Conservation (phyloP, 2,113 vertebrate genomes). For the Paedocypris sp. region DNA sequence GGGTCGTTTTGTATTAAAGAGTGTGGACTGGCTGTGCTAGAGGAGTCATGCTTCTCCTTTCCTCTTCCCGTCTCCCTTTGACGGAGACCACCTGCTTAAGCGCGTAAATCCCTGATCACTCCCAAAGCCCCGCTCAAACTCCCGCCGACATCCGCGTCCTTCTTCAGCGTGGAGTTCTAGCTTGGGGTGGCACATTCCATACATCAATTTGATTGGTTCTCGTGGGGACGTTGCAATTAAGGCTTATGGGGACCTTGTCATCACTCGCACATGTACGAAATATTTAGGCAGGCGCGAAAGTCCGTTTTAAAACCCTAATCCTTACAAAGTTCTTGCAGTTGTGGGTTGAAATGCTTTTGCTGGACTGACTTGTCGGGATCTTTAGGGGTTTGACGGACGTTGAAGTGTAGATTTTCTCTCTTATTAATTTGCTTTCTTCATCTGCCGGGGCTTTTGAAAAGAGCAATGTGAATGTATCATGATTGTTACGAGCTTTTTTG, state of each 20-base stretch:
- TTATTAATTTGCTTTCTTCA: neutral
- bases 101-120: constrained; percentile 22
- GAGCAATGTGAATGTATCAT: too few relatives aligned
- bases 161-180: constrained; percentile 7
- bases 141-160: constrained; percentile 12
- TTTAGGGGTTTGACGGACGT: too few relatives aligned
- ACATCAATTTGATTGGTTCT: neutral
- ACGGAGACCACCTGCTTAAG: constrained; percentile 30
- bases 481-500: too few relatives aligned
- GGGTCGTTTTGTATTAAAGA: constrained; percentile 15
- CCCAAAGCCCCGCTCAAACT: constrained; percentile 13
- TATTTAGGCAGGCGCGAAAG: too few relatives aligned
- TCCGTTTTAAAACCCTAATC: too few relatives aligned
- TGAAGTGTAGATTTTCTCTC: too few relatives aligned
- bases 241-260: neutral
- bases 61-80: constrained; percentile 12
- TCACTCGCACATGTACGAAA: neutral
- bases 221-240: neutral
- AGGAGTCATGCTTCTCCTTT: constrained; percentile 4
- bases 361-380: too few relatives aligned
- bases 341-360: too few relatives aligned
- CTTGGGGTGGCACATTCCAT: neutral
- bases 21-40: constrained; percentile 4
- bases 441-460: too few relatives aligned
- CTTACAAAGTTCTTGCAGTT: too few relatives aligned